Base-by-base conservation (phyloP, 1,140 invertebrate species). In the Achatina immaculata region DNA sequence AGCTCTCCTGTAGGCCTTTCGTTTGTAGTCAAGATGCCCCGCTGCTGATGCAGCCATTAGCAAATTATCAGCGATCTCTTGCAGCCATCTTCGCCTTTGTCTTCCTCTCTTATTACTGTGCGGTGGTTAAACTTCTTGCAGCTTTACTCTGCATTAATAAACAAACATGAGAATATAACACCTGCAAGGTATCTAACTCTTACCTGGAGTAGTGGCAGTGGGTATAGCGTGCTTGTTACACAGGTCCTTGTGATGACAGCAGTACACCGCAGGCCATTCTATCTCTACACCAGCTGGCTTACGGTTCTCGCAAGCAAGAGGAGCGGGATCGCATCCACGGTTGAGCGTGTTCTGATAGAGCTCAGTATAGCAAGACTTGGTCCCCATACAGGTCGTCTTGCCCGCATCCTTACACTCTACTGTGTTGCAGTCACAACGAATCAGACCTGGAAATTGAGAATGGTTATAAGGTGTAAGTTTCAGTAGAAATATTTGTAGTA, bases 291-390 rank as follows among this genome's bases (percentile, higher is more conserved):
- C 87, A 11, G 81, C 73, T 11, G 88, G 86, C 21, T 81, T 79
- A 24, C 86, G 81, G 82, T 89, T 90, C 77, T 89, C 89, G 81
- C 89, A 90, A 1, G 86, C 71, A 55, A 89, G 81, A 0, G 87
- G 85, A 16, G 86, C 82, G 21, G 80, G 74, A 34, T 84, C 80
- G 65, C 89, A 90, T 19, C 89, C 89, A 19, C 84, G 66, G 14
- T 80, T 83, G 36, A 90, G 80, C 16, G 69, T 80, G 34, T 85
- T 84, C 36, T 83, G 66, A 42, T 83, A 81, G 43, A 78, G 84
- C 62, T 89, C 83, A 24, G 86, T 85, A 81, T 87, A 89, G 82
- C 88, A 89, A 48, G 78, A 81, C 42, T 84, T 78, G 16, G 79
- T 72, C n/a, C 85, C 88, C 38, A 81, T 74, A 78, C 88, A 89